These are phyloP conservation scores for Drosophila tristis DNA, from an alignment of 1,140 invertebrate genomes.

Conservation along the genomic window DNA sequence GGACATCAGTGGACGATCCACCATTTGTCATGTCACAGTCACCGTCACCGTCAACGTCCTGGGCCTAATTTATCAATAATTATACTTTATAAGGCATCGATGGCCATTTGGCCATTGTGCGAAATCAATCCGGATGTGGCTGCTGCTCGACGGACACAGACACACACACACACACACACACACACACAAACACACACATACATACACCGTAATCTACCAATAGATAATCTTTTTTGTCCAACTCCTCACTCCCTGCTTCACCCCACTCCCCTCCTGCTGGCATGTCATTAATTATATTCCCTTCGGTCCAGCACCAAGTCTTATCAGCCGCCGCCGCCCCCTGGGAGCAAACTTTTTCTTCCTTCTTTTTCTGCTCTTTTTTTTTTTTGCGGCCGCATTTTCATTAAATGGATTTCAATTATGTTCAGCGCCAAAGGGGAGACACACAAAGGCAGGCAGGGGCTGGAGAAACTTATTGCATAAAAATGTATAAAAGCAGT, in stretches of 20 bases:
- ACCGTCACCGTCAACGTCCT: neutral
- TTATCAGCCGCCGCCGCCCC: slow-evolving; percentile 34
- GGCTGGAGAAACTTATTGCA: slow-evolving; percentile 53
- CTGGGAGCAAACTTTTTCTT: slow-evolving; percentile 21
- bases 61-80: slow-evolving; percentile 66
- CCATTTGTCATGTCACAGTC: slow-evolving; percentile 66
- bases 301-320: slow-evolving; percentile 11
- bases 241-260: slow-evolving; percentile 22
- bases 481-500: slow-evolving; percentile 72
- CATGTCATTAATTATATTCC: slow-evolving; percentile 71
- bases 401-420: slow-evolving; percentile 83
- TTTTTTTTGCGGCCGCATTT: slow-evolving; percentile 72
- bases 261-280: slow-evolving; percentile 28
- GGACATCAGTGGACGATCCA: slow-evolving; percentile 61
- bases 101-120: slow-evolving; percentile 57
- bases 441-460: slow-evolving; percentile 8
- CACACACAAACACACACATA: slow-evolving; percentile 19
- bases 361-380: slow-evolving; percentile 11
- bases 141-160: slow-evolving; percentile 7
- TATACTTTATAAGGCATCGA: slow-evolving; percentile 66
- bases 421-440: slow-evolving; percentile 51
- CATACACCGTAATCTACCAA: slow-evolving; percentile 61
- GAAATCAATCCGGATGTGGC: slow-evolving; percentile 49
- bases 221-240: slow-evolving; percentile 77
- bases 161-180: neutral